Evolutionary conservation across 1,140 invertebrate genomes (phyloP).

Genomic region (Thaumetopoea pityocampa): DNA sequence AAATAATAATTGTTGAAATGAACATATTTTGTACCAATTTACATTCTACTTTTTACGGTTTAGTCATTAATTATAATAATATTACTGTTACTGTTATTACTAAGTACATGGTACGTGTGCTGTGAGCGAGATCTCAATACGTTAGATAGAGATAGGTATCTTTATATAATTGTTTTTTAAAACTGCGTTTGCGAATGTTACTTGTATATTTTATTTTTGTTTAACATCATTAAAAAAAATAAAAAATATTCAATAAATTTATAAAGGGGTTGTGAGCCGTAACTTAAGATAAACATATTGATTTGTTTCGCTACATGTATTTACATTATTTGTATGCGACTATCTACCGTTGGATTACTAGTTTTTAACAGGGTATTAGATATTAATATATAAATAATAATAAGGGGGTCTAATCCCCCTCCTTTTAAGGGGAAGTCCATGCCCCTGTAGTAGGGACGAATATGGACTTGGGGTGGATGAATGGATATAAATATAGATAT

Average conservation of each 20-base stretch:
- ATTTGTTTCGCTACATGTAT: constrained; percentile 10
- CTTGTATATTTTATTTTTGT: constrained; percentile 11
- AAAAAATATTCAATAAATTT: constrained; percentile 1
- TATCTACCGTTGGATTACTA: constrained; percentile 3
- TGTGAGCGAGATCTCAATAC: constrained; percentile 59
- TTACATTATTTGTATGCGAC: not conserved
- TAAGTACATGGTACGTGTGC: constrained; percentile 29
- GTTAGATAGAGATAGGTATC: constrained; percentile 19
- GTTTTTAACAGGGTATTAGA: constrained; percentile 24
- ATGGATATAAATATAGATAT: too few relatives aligned
- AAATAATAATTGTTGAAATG: constrained; percentile 3
- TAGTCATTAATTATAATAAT: constrained; percentile 13
- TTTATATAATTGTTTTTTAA: too few relatives aligned
- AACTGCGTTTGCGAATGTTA: too few relatives aligned
- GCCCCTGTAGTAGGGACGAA: too few relatives aligned
- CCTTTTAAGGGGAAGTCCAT: too few relatives aligned
- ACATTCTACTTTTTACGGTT: constrained; percentile 4
- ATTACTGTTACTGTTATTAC: constrained; percentile 15
- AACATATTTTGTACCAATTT: constrained; percentile 10
- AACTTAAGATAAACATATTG: not conserved
- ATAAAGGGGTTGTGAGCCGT: constrained; percentile 15
- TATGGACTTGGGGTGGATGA: too few relatives aligned
- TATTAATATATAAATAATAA: constrained; percentile 6
- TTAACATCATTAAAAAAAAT: constrained; percentile 3
- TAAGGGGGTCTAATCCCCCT: too few relatives aligned